Evolutionary conservation across 2,888 invertebrate species (phyloP), one percentile per base, ranked within the genome.

Genomic region (Colletes collaris): DNA sequence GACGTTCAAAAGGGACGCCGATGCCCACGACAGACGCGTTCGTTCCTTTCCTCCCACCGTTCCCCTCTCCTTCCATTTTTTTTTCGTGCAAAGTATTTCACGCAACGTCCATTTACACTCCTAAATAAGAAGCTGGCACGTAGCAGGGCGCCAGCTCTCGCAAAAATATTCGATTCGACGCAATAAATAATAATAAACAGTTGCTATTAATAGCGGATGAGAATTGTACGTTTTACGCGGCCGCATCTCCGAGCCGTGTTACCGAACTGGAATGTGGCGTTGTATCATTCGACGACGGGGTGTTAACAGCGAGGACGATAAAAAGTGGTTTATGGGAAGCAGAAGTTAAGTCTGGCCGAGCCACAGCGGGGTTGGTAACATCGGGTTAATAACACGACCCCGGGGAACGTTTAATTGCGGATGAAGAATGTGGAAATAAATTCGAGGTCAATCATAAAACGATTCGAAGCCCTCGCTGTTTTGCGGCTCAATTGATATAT

Each of bases 361-460:
- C 63, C 52, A 63, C 10, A n/a, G n/a, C 44, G 66, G 37, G 75
- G 50, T 69, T 69, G 62, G 69, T 69, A 35, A 27, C 50, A 69
- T 44, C 49, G 62, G 74, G 62, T 67, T 67, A 75, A 77, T 67
- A 58, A 62, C 19, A 52, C 52, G 76, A 77, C 56, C 67, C 19
- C 37, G 5, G 37, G 6, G 44, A 16, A 11, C 35, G 52, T 35
- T 67, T 50, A 67, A 63, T 75, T 63, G 63, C 35, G 40, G 67
- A 37, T 52, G 62, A 67, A 63, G 67, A 63, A 75, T 63, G 76
- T 75, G 19, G 65, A 76, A 70, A 70, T 69, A 69, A 78, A 69
- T 65, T 77, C 56, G 66, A 52, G 77, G 79, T 76, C 76, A 67
- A 79, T 71, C 66, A 16, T 77, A 70, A 70, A 66, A 56, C 77